Percentiles rank a stretch among this genome's conserved stretches.
Evolutionary conservation across 53 echinoderm and acorn worm species (phyloP).

Genomic region (Arbacia lixula): DNA sequence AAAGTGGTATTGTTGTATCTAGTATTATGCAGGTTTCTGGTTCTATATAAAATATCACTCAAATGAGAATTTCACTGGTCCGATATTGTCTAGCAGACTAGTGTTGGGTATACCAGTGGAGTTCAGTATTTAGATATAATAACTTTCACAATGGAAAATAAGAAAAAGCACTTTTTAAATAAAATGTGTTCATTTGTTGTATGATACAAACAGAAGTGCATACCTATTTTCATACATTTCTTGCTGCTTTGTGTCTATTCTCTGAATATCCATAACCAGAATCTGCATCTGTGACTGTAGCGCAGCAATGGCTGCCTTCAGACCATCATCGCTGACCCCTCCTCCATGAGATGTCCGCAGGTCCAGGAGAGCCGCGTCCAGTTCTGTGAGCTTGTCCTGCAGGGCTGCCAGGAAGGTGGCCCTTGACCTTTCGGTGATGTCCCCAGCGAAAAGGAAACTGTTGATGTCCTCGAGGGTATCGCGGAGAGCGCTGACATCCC

Average conservation of each 20-base stretch:
- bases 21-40: no score
- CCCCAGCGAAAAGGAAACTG: not conserved
- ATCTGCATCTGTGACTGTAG: conserved; percentile 27
- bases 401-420: conserved; percentile 47
- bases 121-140: no score
- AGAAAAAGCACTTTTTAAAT: no score
- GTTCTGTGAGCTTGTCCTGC: conserved; percentile 25
- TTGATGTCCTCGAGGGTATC: conserved; percentile 14
- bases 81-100: no score
- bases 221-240: not conserved
- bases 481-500: conserved; percentile 30
- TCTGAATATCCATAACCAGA: conserved; percentile 9
- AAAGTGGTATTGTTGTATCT: no score
- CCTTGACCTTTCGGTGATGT: not conserved
- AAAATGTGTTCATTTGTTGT: no score
- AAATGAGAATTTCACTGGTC: no score
- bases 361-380: conserved; percentile 21
- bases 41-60: no score
- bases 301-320: conserved; percentile 22
- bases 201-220: no score
- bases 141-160: no score
- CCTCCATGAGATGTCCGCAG: conserved; percentile 29
- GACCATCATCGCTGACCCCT: not conserved
- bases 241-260: conserved; percentile 8
- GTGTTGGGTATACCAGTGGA: no score